Conservation (phyloP, 2,888 invertebrate genomes). For the Ectropis crepuscularia region DNA sequence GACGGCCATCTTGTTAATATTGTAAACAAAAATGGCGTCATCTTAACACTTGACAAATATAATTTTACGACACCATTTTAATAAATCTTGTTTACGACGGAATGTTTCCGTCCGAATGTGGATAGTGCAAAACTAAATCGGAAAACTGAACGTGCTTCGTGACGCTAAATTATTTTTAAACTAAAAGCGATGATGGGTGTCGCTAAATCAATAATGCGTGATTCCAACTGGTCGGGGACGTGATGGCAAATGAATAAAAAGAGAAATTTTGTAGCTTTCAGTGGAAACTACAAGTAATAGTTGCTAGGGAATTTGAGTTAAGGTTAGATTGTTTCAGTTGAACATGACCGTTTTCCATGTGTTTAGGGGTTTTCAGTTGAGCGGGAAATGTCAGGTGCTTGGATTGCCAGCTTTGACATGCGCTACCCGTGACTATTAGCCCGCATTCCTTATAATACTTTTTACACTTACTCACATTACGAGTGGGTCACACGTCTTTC, state of each 20-base stretch:
- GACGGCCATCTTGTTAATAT: slow-evolving; percentile 64
- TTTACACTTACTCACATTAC: slow-evolving; percentile 75
- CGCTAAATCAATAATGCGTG: slow-evolving; percentile 75
- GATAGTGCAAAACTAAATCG: slow-evolving; percentile 57
- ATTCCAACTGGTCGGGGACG: slow-evolving; percentile 62
- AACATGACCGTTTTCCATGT: slow-evolving; percentile 31
- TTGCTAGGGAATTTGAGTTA: slow-evolving; percentile 62
- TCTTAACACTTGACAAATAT: slow-evolving; percentile 36
- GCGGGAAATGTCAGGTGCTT: slow-evolving; percentile 75
- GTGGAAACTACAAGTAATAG: slow-evolving; percentile 52
- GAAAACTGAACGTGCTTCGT: slow-evolving; percentile 62
- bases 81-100: slow-evolving; percentile 25
- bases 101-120: slow-evolving; percentile 56
- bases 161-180: slow-evolving; percentile 60
- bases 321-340: slow-evolving; percentile 35
- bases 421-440: slow-evolving; percentile 80
- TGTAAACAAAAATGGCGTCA: slow-evolving; percentile 50
- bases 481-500: slow-evolving; percentile 80
- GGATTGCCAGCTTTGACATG: slow-evolving; percentile 76
- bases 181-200: slow-evolving; percentile 76
- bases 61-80: slow-evolving; percentile 37
- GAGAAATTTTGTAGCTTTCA: slow-evolving; percentile 60
- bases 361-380: slow-evolving; percentile 53
- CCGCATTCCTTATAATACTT: slow-evolving; percentile 77
- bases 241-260: slow-evolving; percentile 41